Conservation (phyloP, 2,888 invertebrate genomes). For the Chrysodeixis includens region DNA sequence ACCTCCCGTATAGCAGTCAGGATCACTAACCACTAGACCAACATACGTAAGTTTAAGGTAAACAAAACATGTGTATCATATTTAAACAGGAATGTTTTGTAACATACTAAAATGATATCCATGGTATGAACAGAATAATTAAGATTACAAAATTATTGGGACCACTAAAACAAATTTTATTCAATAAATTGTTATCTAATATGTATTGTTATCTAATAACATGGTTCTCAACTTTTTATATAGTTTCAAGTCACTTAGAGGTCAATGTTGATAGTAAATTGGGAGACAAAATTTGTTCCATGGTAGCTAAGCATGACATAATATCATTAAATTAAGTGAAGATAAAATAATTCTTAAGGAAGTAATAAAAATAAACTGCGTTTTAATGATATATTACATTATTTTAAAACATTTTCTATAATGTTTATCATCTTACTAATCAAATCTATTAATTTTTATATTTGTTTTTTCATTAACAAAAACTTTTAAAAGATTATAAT, state of each 20-base stretch:
- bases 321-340: neutral
- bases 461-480: neutral
- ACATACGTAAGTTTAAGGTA: no score
- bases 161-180: neutral
- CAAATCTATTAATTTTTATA: neutral
- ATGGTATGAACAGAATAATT: no score
- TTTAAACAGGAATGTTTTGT: no score
- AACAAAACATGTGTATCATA: no score
- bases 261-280: neutral
- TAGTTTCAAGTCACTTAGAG: neutral
- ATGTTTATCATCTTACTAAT: no score
- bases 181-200: neutral
- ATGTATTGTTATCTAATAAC: no score
- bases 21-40: no score
- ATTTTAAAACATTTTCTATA: no score
- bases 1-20: no score
- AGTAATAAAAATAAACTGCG: conserved; percentile 9
- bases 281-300: neutral
- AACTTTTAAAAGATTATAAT: neutral
- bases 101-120: no score
- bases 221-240: neutral
- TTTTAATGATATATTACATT: no score
- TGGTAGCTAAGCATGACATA: neutral
- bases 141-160: neutral
- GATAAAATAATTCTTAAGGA: no score